Conservation (phyloP, 2,797 vertebrate species). For the Syndactyla subalaris region DNA sequence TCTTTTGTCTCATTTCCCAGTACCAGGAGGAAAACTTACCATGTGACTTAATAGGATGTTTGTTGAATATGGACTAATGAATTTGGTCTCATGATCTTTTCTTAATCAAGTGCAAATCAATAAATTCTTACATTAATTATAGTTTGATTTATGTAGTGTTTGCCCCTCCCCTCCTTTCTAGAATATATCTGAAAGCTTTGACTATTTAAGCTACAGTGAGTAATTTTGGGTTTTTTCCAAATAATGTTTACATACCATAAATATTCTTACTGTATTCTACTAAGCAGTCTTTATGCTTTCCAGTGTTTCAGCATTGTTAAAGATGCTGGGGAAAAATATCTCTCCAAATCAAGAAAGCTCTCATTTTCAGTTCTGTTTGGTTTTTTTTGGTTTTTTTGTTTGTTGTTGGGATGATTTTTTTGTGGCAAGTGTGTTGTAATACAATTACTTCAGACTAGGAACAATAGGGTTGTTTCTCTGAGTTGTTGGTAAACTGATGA, state of each 20-base stretch:
- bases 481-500: slow-evolving; percentile 46
- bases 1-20: background rate
- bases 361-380: background rate
- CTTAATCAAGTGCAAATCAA: background rate
- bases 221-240: background rate
- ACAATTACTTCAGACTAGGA: slow-evolving; percentile 20
- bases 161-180: background rate
- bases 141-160: background rate
- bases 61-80: background rate
- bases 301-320: background rate
- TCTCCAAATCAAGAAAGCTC: background rate
- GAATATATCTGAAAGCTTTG: background rate
- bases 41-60: background rate
- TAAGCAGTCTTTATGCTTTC: background rate
- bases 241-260: background rate
- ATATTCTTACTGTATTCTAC: background rate
- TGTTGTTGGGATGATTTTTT: background rate
- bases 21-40: background rate
- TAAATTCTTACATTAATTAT: background rate
- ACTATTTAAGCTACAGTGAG: background rate
- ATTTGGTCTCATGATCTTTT: background rate
- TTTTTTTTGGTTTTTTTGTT: background rate
- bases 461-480: slow-evolving; percentile 32
- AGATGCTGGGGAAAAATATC: background rate
- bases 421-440: background rate